phyloP scores from a whole-genome alignment of 2,888 invertebrate species.

The Andrena flavipes region DNA sequence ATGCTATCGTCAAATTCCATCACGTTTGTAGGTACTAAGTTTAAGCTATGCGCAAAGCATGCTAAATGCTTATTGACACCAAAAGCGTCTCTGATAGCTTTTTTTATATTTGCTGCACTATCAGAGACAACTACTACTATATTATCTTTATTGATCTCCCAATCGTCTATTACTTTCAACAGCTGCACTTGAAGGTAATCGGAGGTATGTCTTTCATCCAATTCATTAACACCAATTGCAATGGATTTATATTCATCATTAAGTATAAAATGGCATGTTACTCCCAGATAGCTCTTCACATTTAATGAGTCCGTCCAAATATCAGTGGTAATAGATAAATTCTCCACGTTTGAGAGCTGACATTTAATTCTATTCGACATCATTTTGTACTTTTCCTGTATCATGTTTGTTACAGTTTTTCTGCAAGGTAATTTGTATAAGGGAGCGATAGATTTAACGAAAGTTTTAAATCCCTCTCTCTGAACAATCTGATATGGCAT shows the following conservation, averaged over 20 bases:
- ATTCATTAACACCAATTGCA: background rate
- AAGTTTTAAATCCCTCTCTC: background rate
- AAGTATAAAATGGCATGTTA: too few relatives aligned
- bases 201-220: background rate
- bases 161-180: background rate
- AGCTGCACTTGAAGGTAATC: background rate
- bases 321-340: too few relatives aligned
- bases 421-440: conserved; percentile 40
- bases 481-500: too few relatives aligned
- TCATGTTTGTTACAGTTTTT: conserved; percentile 1
- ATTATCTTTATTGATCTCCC: background rate
- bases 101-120: background rate
- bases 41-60: too few relatives aligned
- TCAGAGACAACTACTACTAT: background rate
- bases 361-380: too few relatives aligned
- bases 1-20: background rate
- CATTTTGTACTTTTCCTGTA: background rate
- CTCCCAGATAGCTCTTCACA: too few relatives aligned
- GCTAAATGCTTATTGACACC: background rate
- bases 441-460: conserved; percentile 41
- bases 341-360: too few relatives aligned
- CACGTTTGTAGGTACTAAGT: too few relatives aligned
- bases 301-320: too few relatives aligned
- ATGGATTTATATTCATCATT: background rate
- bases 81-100: background rate